Conservation (phyloP, 2,113 vertebrate species). For the Dendrocopos noguchii region DNA sequence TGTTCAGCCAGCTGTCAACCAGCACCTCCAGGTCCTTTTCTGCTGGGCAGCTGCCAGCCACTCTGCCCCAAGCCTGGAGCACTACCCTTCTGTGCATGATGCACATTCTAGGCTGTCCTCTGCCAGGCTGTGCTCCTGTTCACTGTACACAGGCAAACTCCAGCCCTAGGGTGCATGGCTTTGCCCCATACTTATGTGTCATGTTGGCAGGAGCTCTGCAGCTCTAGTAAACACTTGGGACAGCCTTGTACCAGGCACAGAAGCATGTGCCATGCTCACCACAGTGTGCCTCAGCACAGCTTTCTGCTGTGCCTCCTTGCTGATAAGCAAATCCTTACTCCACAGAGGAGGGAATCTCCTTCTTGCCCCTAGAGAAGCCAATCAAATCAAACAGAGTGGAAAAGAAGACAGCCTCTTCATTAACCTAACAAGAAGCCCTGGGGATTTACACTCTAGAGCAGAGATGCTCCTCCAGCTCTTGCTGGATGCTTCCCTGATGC, state of each 20-base stretch:
- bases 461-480: slow-evolving; percentile 23
- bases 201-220: not conserved
- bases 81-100: not conserved
- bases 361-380: slow-evolving; percentile 56
- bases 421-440: slow-evolving; percentile 65
- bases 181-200: fast-evolving
- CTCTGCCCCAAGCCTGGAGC: too few species aligned
- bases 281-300: not conserved
- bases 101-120: fast-evolving
- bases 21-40: too few species aligned
- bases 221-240: not conserved
- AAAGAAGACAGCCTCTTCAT: slow-evolving; percentile 65
- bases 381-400: slow-evolving; percentile 63
- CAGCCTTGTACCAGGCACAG: not conserved
- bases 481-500: not conserved
- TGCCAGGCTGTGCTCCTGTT: fast-evolving
- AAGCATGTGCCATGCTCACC: not conserved
- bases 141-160: fast-evolving
- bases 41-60: too few species aligned
- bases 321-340: slow-evolving; percentile 48
- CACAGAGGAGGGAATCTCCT: not conserved
- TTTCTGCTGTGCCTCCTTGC: not conserved
- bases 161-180: fast-evolving
- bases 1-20: too few species aligned
- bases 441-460: slow-evolving; percentile 22